A percentile compares a stretch with the other conserved stretches of the same genome.
These are phyloP conservation scores for Leucophenga montana DNA, from an alignment of 2,888 invertebrate species.

Conservation along the genomic window DNA sequence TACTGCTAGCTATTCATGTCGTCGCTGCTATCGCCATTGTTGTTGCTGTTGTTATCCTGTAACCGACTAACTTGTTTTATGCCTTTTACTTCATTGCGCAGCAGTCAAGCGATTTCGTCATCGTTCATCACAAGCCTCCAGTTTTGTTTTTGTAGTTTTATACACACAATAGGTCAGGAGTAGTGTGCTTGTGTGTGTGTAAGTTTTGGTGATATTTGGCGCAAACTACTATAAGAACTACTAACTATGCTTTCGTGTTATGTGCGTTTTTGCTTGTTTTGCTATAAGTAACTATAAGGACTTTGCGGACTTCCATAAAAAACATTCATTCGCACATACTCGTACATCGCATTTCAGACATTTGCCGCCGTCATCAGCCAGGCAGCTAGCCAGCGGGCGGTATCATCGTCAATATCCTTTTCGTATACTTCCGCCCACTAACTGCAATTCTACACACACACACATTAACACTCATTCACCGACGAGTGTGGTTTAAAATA, in stretches of 20 bases:
- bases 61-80: constrained; percentile 14
- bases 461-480: no score
- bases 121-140: constrained; percentile 42
- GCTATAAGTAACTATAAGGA: neutral
- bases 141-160: constrained; percentile 13
- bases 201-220: constrained; percentile 7
- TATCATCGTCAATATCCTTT: constrained; percentile 5
- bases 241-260: constrained; percentile 1
- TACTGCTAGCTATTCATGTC: neutral
- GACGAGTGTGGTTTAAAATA: no score
- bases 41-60: no score
- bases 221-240: neutral
- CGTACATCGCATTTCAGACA: constrained; percentile 15
- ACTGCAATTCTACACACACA: no score
- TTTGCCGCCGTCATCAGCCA: constrained; percentile 9
- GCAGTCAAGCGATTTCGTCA: constrained; percentile 56
- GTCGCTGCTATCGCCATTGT: constrained; percentile 6
- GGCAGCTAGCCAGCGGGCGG: no score
- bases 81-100: constrained; percentile 33
- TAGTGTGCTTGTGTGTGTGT: constrained; percentile 15
- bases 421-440: no score
- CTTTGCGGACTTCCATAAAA: neutral
- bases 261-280: neutral
- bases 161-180: constrained; percentile 16
- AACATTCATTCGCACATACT: neutral